These are phyloP conservation scores for Osmerus eperlanus DNA, from an alignment of 2,113 vertebrate genomes.

Conservation along the genomic window DNA sequence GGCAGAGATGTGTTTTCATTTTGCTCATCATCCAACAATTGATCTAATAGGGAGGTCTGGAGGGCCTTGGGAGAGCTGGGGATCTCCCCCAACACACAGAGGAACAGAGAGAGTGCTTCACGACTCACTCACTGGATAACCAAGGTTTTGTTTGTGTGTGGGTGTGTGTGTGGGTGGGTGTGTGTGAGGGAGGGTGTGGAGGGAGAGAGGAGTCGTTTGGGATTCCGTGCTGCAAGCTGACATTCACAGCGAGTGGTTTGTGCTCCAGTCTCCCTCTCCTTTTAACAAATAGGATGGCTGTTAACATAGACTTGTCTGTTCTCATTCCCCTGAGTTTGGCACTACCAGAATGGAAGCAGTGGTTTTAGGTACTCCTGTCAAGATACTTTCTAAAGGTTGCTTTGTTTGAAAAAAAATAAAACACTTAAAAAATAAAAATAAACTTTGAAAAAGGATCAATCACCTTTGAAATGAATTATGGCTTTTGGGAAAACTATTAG, in stretches of 20 bases:
- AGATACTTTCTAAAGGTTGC: too few relatives aligned
- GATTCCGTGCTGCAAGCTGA: slow-evolving; percentile 16
- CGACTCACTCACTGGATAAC: neutral
- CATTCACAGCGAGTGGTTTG: slow-evolving; percentile 12
- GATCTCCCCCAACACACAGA: neutral
- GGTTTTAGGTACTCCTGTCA: too few relatives aligned
- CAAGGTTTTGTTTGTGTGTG: slow-evolving; percentile 14
- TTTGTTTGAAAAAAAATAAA: too few relatives aligned
- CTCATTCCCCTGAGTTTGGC: slow-evolving; percentile 24
- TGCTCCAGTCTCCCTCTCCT: slow-evolving; percentile 16
- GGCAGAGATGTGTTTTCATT: slow-evolving; percentile 90
- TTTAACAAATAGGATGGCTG: slow-evolving; percentile 42
- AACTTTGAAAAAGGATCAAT: too few relatives aligned
- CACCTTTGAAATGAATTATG: too few relatives aligned
- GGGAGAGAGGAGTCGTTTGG: slow-evolving; percentile 11
- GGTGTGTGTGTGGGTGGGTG: slow-evolving; percentile 4
- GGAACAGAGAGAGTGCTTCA: neutral
- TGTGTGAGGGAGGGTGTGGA: neutral
- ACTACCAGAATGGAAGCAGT: too few relatives aligned
- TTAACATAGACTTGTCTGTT: slow-evolving; percentile 34
- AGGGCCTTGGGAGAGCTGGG: slow-evolving; percentile 31
- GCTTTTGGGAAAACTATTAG: too few relatives aligned
- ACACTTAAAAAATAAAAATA: too few relatives aligned
- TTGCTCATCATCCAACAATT: slow-evolving; percentile 67
- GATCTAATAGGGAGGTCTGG: slow-evolving; percentile 61